A percentile compares a stretch with the other conserved stretches of the same genome.
phyloP scores from a whole-genome alignment of 2,888 invertebrate species.

The Machimus rusticus region DNA sequence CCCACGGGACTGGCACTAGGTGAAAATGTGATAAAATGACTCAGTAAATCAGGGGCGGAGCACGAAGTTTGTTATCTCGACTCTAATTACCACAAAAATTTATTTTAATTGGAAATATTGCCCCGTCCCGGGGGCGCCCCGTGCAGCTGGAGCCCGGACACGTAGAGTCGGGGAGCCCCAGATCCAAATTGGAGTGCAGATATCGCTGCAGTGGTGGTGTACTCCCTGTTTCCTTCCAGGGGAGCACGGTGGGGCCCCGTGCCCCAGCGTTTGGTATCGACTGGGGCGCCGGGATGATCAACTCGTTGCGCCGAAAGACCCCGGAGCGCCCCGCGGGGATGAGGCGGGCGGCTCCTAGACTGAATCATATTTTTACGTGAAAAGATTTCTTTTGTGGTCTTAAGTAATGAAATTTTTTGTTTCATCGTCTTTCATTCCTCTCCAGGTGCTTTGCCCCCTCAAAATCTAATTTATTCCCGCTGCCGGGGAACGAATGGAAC shows the following conservation, averaged over 20 bases:
- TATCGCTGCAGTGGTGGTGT: slow-evolving; percentile 24
- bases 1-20: background rate
- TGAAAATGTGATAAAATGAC: slow-evolving; percentile 32
- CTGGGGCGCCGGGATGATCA: background rate
- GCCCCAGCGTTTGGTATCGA: background rate
- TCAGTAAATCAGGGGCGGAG: slow-evolving; percentile 21
- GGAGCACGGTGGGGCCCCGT: background rate
- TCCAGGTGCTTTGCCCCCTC: background rate
- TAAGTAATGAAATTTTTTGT: slow-evolving; percentile 23
- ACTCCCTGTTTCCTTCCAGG: background rate
- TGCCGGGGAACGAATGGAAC: background rate
- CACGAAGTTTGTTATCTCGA: slow-evolving; percentile 31
- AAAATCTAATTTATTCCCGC: slow-evolving; percentile 27
- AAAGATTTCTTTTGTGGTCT: slow-evolving; percentile 29
- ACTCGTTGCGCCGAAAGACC: background rate
- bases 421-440: background rate
- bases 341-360: background rate
- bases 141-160: background rate
- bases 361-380: slow-evolving; percentile 36
- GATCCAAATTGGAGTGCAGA: slow-evolving; percentile 32
- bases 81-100: slow-evolving; percentile 41
- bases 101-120: slow-evolving; percentile 39
- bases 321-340: background rate
- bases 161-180: background rate
- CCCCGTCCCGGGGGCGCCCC: background rate